Base-by-base conservation (phyloP, 1,140 invertebrate genomes). In the Pararge aegeria region DNA sequence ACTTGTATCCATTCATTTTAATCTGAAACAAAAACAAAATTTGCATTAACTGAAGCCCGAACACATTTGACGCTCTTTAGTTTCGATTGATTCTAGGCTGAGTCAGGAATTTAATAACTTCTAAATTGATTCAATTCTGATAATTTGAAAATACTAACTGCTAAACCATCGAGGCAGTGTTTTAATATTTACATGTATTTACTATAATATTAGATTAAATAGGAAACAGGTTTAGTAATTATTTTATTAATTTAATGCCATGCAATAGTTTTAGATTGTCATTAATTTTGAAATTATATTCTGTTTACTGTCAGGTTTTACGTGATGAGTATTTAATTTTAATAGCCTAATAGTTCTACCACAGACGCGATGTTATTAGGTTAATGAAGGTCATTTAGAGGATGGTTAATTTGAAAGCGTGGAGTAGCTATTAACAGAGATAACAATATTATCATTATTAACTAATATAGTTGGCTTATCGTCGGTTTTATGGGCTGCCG, bases 11-110 rank as follows among this genome's bases (percentile, higher is more conserved):
- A 21, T 50, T 70, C 73, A 77, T 84, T 78, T 71, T 84, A 56
- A 70, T 73, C 83, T 87, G 81, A 4, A 87, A 87, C 77, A 83
- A 84, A 19, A 15, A 42, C 71, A 44, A 29, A 13, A 38, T 13
- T n/a, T 10, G 12, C 4, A 5, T 38, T 10, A 38, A 38, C 4
- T n/a, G 13, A 27, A 27, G n/a, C n/a, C n/a, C n/a, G n/a, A n/a
- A n/a, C n/a, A n/a, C n/a, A n/a, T n/a, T n/a, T n/a, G n/a, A n/a
- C n/a, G n/a, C n/a, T n/a, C n/a, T n/a, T n/a, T n/a, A n/a, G n/a
- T n/a, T n/a, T n/a, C n/a, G n/a, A n/a, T n/a, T n/a, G n/a, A n/a
- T n/a, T n/a, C n/a, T n/a, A n/a, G n/a, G n/a, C n/a, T n/a, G n/a
- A n/a, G n/a, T n/a, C n/a, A n/a, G n/a, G n/a, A n/a, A n/a, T n/a